Evolutionary conservation across 2,113 vertebrate species (phyloP), one percentile per base, ranked within the genome.

Genomic region (Rhea pennata): DNA sequence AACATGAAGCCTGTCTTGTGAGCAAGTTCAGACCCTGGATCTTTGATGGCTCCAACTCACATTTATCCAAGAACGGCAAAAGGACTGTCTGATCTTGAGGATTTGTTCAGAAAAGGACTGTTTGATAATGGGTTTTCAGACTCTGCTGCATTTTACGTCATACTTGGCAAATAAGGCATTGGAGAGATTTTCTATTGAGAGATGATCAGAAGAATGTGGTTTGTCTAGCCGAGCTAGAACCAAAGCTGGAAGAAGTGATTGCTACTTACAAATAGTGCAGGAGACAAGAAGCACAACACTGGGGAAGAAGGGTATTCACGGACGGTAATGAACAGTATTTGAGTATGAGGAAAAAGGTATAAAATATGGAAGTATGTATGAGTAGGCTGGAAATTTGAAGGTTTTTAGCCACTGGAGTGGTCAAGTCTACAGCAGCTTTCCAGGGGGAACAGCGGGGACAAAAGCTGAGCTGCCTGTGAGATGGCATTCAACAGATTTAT

Each of bases 401-500:
- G 36, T 14, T 12, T 48, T 77, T 29, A 65, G 13, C n/a, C 33
- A 27, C 24, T 27, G 21, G 14, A 39, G 31, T 75, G 62, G 15
- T 53, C 50, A 66, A 50, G 12, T 48, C 27, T 53, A 10, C 1
- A 58, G 58, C 24, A 87, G 21, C 19, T 8, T 81, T 24, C 22
- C 2, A 1, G 3, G 13, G 12, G 36, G 9, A 62, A 87, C 1
- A 16, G 7, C 4, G 26, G 31, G 10, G 36, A 19, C 2, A 39
- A 54, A 59, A 24, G 3, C 0, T 3, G 42, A 87, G 8, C 7
- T 61, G 6, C 23, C 19, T 72, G 54, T 73, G 17, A 4, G 5
- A 8, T 19, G 51, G 14, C 2, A 1, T 19, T 82, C 31, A 48
- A 29, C 6, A 23, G 3, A 4, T 2, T 9, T 6, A 27, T 0